Conservation (phyloP, 2,797 vertebrate genomes). For the Adelosebastes latens region DNA sequence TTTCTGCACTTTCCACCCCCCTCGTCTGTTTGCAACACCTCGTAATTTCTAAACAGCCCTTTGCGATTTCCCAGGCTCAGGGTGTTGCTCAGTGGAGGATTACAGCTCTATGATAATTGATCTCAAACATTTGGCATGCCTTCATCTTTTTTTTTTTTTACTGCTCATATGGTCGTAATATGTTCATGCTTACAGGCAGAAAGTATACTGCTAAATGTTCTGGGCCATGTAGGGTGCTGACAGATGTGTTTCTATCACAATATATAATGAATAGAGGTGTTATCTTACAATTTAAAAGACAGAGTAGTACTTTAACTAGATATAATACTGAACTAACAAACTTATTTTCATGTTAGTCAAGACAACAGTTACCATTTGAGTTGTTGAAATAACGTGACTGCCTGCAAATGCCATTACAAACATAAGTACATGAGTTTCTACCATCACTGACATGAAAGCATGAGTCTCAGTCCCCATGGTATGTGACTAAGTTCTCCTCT, state of each 20-base stretch:
- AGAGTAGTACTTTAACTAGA: constrained; percentile 4
- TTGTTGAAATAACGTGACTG: neutral
- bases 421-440: constrained; percentile 10
- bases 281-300: neutral
- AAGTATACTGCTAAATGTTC: constrained; percentile 38
- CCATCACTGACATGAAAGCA: constrained; percentile 26
- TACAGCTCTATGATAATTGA: constrained; percentile 67
- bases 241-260: constrained; percentile 35
- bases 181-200: constrained; percentile 55
- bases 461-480: constrained; percentile 17
- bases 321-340: neutral
- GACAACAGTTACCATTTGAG: neutral
- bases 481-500: constrained; percentile 17
- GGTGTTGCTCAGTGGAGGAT: constrained; percentile 61
- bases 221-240: constrained; percentile 1
- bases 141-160: constrained; percentile 4
- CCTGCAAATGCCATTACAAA: constrained; percentile 24
- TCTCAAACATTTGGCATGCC: constrained; percentile 70
- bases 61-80: constrained; percentile 59
- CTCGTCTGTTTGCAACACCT: constrained; percentile 62
- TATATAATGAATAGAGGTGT: neutral
- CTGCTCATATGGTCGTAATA: constrained; percentile 72
- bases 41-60: constrained; percentile 53
- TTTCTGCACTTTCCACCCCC: constrained; percentile 22
- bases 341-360: neutral